Base-by-base conservation (phyloP, 1,140 invertebrate species). In the Macrostomum lignano region DNA sequence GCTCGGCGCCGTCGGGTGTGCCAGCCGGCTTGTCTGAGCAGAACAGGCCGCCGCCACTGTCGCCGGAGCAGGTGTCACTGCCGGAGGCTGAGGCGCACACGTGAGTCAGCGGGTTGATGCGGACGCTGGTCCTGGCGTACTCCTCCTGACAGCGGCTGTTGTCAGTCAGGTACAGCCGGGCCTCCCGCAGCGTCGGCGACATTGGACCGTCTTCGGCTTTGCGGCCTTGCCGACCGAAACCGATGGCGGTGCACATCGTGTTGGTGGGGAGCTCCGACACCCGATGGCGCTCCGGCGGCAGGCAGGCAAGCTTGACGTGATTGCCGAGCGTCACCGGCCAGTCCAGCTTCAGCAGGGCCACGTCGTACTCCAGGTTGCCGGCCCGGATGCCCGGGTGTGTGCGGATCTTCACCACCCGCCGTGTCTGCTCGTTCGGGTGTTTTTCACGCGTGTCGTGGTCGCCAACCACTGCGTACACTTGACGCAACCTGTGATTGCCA, bases 161-260 rank as follows among this genome's bases (percentile, higher is more conserved):
- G 38, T 74, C 77, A 1, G 91, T 79, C 32, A 91, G 75, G 0
- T 82, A 82, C 38, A 91, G 70, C 50, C 76, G 70, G 0, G 81
- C 79, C 54, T 79, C 71, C 38, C 73, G 69, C 6, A 81, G 60
- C 3, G 22, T 17, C 4, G 10, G 11, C 7, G 30, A 31, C 23
- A 24, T 24, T 24, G 9, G 9, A 28, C 9, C 19, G 5, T 17
- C 19, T 7, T 28, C 19, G 7, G 15, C 19, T 28, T 17, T 3
- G 14, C 26, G 19, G 5, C 26, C 3, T 28, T 28, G 14, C 9
- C 15, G 19, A 9, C 15, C 3, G 9, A 5, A 28, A 28, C 19
- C 26, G 19, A 28, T 84, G 84, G 5, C 78, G 77, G 5, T 77
- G 82, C 38, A 86, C 78, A 0, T 74, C 82, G 49, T 59, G 84